Conservation (phyloP, 2,888 invertebrate species). For the Leptinotarsa peninsularis region DNA sequence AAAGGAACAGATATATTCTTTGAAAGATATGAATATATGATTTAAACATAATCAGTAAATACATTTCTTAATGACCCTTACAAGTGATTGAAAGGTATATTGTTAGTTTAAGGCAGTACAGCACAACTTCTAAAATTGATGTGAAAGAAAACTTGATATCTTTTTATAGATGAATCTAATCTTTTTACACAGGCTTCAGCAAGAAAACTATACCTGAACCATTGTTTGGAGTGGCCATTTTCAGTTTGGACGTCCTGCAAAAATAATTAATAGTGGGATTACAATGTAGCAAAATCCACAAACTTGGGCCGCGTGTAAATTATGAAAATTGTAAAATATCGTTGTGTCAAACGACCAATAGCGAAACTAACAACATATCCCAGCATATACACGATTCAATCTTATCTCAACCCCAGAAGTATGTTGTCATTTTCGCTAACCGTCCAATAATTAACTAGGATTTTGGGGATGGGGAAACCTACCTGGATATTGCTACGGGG, state of each 20-base stretch:
- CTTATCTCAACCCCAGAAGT: no score
- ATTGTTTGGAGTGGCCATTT: neutral
- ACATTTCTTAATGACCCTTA: no score
- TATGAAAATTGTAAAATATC: neutral
- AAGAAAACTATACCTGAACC: neutral
- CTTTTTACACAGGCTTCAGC: no score
- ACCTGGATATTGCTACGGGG: conserved; percentile 60
- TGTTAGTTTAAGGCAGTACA: no score
- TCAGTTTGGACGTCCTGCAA: neutral
- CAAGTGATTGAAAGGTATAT: no score
- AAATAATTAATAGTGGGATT: neutral
- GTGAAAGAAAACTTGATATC: no score
- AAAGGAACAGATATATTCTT: no score
- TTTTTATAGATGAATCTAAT: no score
- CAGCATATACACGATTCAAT: neutral
- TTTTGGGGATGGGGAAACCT: conserved; percentile 32
- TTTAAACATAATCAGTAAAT: no score
- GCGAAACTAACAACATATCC: conserved; percentile 1
- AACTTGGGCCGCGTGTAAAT: neutral
- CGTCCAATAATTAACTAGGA: conserved; percentile 21
- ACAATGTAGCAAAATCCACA: neutral
- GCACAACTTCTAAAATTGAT: no score
- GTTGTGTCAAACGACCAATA: conserved; percentile 17
- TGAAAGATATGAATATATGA: no score
- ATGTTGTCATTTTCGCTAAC: conserved; percentile 6